These are phyloP conservation scores for Sebastes minor DNA, from an alignment of 2,797 vertebrate species.

Conservation along the genomic window DNA sequence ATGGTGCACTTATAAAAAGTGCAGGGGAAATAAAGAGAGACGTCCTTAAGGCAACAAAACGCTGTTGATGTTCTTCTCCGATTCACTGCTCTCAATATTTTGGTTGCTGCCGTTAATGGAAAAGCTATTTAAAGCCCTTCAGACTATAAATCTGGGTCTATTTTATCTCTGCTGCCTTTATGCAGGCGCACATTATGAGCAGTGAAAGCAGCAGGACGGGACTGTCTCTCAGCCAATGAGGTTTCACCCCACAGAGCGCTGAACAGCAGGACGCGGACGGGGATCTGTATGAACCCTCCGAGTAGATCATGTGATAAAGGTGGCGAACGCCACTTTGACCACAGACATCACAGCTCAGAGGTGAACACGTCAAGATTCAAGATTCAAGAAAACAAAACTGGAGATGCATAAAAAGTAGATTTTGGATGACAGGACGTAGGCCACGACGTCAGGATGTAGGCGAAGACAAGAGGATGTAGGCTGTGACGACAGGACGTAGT, in stretches of 20 bases:
- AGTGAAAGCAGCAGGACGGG: conserved; percentile 20
- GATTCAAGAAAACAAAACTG: background rate
- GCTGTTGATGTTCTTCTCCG: conserved; percentile 5
- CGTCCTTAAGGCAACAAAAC: background rate
- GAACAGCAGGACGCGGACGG: conserved; percentile 3
- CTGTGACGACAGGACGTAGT: too few species aligned
- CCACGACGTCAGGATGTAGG: too few species aligned
- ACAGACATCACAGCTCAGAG: background rate
- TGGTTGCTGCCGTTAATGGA: conserved; percentile 53
- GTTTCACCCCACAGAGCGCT: background rate
- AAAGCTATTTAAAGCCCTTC: conserved; percentile 57
- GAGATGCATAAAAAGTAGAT: background rate
- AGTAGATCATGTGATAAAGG: background rate
- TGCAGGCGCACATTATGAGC: conserved; percentile 13
- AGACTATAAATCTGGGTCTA: conserved; percentile 25
- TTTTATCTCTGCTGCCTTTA: conserved; percentile 25
- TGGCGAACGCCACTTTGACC: background rate
- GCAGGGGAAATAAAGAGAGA: conserved; percentile 4
- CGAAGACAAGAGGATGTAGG: too few species aligned
- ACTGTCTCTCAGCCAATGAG: conserved; percentile 10
- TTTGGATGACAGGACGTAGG: too few species aligned
- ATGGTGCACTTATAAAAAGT: background rate
- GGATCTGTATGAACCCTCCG: background rate
- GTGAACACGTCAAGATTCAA: background rate
- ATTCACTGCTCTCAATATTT: conserved; percentile 36